phyloP scores from a whole-genome alignment of 2,888 invertebrate species.

The Diplolepis rosae region DNA sequence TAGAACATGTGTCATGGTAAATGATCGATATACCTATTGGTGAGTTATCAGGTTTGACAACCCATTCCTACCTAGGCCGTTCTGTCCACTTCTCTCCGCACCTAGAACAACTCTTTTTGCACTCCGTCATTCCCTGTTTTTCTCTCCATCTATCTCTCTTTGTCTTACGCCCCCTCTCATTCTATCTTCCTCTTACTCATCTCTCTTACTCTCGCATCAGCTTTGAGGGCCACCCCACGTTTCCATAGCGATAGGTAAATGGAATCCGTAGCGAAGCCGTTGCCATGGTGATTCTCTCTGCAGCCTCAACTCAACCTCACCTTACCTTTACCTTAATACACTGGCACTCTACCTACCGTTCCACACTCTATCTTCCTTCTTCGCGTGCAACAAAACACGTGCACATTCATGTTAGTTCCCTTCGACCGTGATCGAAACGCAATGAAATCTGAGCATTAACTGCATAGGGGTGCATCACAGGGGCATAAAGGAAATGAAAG shows the following conservation, averaged over 20 bases:
- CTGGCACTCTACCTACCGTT: constrained; percentile 43
- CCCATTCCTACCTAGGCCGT: constrained; percentile 38
- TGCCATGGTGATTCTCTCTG: constrained; percentile 71
- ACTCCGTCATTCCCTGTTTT: constrained; percentile 36
- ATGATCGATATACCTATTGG: constrained; percentile 65
- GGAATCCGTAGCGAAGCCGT: constrained; percentile 73
- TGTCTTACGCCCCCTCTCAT: constrained; percentile 37
- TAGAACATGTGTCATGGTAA: constrained; percentile 52
- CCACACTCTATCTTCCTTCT: constrained; percentile 40
- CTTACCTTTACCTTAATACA: constrained; percentile 42
- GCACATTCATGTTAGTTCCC: constrained; percentile 18
- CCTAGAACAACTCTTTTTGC: constrained; percentile 43
- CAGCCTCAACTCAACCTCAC: constrained; percentile 50
- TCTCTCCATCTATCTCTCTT: constrained; percentile 39
- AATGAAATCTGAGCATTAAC: constrained; percentile 33
- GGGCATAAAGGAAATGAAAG: not conserved
- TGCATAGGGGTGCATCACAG: not conserved
- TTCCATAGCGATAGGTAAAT: constrained; percentile 73
- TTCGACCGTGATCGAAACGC: constrained; percentile 40
- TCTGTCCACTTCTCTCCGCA: constrained; percentile 42
- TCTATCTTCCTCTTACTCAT: constrained; percentile 42
- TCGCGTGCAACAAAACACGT: constrained; percentile 24
- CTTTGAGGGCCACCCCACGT: constrained; percentile 71
- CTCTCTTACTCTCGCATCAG: constrained; percentile 53
- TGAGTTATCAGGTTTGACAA: constrained; percentile 65